Base-by-base conservation (phyloP, 2,888 invertebrate species). In the Strigamia maritima region DNA sequence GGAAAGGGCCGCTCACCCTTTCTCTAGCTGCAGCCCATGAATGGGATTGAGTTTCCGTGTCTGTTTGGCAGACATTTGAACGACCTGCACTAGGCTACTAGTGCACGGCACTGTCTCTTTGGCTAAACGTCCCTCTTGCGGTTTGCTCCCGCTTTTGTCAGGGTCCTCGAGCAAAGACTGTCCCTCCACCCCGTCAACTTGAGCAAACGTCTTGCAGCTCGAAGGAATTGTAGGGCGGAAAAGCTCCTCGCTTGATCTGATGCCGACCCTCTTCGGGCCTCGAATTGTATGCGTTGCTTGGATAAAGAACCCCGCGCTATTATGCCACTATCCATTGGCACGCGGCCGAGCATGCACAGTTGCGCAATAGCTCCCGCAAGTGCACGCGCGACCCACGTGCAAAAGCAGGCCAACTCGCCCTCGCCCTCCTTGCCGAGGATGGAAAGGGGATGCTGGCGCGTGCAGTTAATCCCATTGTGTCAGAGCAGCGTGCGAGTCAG, bases 381-480 rank as follows among this genome's bases (percentile, higher is more conserved):
- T 75, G 75, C 75, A 75, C 75, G 75, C 75, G 75, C 75, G 28
- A 75, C 75, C 75, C 75, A 75, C 75, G 75, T 35, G 75, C 75
- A 75, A 75, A 75, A 75, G 75, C 75, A 75, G 28, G 28, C 31
- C 75, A n/a, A 6, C 6, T 16, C 75, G 24, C 75, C 75, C 35
- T 31, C 19, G 4, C 31, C n/a, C 75, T 12, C 19, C 19, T 6
- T 8, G 4, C 75, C 75, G 35, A 26, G 7, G 75, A 28, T 75
- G 28, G 75, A 75, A 75, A 35, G 75, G 75, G 31, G 75, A 75
- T 16, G 75, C 19, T 75, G 75, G 35, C 75, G 75, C 75, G 60
- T 60, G 60, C 60, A 60, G 60, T 60, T 60, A 60, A 60, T 60
- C 60, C 60, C 19, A 60, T 60, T 60, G 60, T 60, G 60, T 60